A percentile compares a stretch with the other conserved stretches of the same genome.
These are phyloP conservation scores for Hucho hucho DNA, from an alignment of 2,113 vertebrate species.

Conservation along the genomic window DNA sequence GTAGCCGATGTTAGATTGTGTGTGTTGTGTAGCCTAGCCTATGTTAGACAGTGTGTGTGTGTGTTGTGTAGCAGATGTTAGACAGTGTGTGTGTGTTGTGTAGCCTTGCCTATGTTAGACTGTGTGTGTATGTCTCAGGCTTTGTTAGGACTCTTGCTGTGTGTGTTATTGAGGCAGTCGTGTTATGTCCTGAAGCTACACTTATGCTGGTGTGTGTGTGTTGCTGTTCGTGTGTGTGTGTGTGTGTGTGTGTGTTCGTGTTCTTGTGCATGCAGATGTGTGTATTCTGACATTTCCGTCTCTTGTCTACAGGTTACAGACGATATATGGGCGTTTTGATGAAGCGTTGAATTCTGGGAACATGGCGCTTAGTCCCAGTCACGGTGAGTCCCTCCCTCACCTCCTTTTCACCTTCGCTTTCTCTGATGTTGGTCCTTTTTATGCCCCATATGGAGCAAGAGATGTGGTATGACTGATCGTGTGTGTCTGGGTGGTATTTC, in stretches of 20 bases:
- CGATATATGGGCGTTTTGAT: slow-evolving; percentile 92
- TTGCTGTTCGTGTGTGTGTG: too few species aligned
- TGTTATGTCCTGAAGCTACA: not conserved
- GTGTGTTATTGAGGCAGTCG: not conserved
- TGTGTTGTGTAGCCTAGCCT: too few species aligned
- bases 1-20: too few species aligned
- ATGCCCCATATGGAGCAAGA: not conserved
- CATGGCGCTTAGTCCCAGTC: slow-evolving; percentile 86
- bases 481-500: slow-evolving; percentile 9
- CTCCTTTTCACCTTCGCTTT: not conserved
- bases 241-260: too few species aligned
- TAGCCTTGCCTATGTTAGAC: too few species aligned
- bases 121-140: too few species aligned
- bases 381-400: slow-evolving; percentile 78
- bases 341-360: slow-evolving; percentile 89
- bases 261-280: not conserved
- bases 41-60: too few species aligned
- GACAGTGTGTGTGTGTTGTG: too few species aligned
- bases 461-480: not conserved
- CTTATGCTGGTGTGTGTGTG: not conserved
- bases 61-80: too few species aligned
- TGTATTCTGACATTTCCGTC: not conserved
- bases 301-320: slow-evolving; percentile 82
- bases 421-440: not conserved
- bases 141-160: not conserved